Percentiles rank a stretch among this genome's conserved stretches.
phyloP scores from a whole-genome alignment of 2,113 vertebrate genomes.

The Equus przewalskii region DNA sequence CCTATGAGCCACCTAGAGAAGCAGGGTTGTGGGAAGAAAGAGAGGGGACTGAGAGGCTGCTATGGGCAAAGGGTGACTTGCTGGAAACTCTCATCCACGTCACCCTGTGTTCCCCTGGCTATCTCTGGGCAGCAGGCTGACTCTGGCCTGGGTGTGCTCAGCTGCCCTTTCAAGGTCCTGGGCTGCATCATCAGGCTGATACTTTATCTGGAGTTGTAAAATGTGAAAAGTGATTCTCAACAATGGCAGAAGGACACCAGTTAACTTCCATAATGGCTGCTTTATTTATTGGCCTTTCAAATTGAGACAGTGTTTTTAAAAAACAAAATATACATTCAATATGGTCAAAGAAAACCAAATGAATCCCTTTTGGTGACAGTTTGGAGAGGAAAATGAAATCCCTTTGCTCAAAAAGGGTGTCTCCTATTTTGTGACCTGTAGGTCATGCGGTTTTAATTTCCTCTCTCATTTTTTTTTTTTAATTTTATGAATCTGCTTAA shows the following conservation, averaged over 20 bases:
- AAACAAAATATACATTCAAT: not conserved
- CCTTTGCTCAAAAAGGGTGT: conserved; percentile 57
- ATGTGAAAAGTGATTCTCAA: not conserved
- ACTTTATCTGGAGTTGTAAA: not conserved
- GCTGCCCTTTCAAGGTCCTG: not conserved
- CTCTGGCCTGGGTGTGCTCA: not conserved
- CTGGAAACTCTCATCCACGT: not conserved
- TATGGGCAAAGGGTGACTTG: not conserved
- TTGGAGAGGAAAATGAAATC: conserved; percentile 66
- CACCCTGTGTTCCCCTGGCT: not conserved
- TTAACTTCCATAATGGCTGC: not conserved
- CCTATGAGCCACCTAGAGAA: conserved; percentile 34
- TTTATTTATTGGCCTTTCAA: conserved; percentile 4
- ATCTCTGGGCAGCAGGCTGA: not conserved
- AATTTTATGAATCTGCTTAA: conserved; percentile 79
- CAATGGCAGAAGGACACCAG: not conserved
- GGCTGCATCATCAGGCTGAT: not conserved
- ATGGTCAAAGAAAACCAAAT: not conserved
- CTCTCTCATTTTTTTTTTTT: not conserved
- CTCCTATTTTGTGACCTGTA: conserved; percentile 74
- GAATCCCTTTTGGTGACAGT: conserved; percentile 23
- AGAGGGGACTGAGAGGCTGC: not conserved
- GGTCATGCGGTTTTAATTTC: conserved; percentile 74
- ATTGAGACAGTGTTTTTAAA: not conserved
- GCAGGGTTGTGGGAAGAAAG: not conserved